Percentiles rank a stretch among this genome's conserved stretches.
Evolutionary conservation across 1,140 invertebrate species (phyloP).

Genomic region (Phymastichus coffea): DNA sequence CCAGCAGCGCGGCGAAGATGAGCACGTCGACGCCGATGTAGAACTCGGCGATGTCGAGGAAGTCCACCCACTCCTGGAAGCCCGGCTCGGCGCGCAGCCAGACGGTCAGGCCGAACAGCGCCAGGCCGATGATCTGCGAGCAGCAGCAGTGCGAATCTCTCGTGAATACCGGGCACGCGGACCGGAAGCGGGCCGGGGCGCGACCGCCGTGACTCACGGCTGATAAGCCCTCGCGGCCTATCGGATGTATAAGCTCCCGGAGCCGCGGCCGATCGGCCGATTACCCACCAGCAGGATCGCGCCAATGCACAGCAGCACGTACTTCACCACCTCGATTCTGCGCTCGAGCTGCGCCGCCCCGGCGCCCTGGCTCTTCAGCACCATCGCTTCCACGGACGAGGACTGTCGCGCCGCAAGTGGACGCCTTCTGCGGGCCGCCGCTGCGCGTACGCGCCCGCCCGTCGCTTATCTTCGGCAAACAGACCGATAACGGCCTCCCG

Average conservation of each 20-base stretch:
- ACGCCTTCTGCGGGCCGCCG: constrained; percentile 25
- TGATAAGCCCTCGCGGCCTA: neutral
- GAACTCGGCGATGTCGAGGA: constrained; percentile 71
- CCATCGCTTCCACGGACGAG: constrained; percentile 34
- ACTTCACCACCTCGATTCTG: constrained; percentile 69
- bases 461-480: constrained; percentile 49
- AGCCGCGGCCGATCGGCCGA: neutral
- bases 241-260: constrained; percentile 5
- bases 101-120: constrained; percentile 74
- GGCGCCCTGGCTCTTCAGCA: constrained; percentile 43
- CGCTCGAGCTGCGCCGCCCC: constrained; percentile 61
- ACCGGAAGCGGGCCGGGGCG: neutral
- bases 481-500: constrained; percentile 46
- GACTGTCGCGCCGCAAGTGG: constrained; percentile 6
- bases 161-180: too few relatives aligned
- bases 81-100: constrained; percentile 79
- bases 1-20: constrained; percentile 66
- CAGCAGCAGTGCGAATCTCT: constrained; percentile 34
- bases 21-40: constrained; percentile 82
- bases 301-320: constrained; percentile 70
- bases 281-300: constrained; percentile 68
- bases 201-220: neutral
- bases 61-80: constrained; percentile 77
- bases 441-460: constrained; percentile 22
- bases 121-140: constrained; percentile 70